A percentile compares a stretch with the other conserved stretches of the same genome.
Conservation (phyloP, 2,888 invertebrate species). For the Cheilosia pagana region DNA sequence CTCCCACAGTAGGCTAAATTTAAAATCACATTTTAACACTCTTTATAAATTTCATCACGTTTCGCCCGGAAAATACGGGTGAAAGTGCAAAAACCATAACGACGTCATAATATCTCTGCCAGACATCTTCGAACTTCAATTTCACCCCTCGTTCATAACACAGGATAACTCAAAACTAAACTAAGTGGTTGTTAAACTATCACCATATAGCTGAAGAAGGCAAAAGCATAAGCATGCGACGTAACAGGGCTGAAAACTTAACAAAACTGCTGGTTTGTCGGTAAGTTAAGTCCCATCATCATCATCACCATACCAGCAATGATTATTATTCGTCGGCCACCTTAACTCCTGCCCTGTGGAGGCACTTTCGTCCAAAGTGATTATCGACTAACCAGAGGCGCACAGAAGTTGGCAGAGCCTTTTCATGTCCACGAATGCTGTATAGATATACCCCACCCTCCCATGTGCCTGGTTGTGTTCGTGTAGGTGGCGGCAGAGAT, state of each 20-base stretch:
- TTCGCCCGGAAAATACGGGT: not conserved
- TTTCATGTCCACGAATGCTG: conserved; percentile 15
- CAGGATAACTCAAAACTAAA: conserved; percentile 64
- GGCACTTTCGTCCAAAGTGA: conserved; percentile 67
- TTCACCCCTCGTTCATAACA: conserved; percentile 16
- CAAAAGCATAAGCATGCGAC: not conserved
- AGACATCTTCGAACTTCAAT: conserved; percentile 65
- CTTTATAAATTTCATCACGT: conserved; percentile 10
- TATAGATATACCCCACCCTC: not conserved
- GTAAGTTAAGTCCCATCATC: conserved; percentile 64
- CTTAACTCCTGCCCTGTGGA: conserved; percentile 36
- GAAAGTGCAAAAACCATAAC: conserved; percentile 34
- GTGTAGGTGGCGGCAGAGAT: conserved; percentile 60
- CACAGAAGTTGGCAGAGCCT: conserved; percentile 42
- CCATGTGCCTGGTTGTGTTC: conserved; percentile 6
- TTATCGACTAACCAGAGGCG: conserved; percentile 66
- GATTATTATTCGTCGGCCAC: conserved; percentile 50
- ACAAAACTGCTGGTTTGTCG: conserved; percentile 65
- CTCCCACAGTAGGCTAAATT: not conserved
- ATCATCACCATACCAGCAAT: conserved; percentile 55
- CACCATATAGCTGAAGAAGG: conserved; percentile 51
- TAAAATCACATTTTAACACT: not conserved
- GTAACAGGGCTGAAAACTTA: conserved; percentile 31
- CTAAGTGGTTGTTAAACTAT: conserved; percentile 72
- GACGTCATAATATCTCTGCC: conserved; percentile 49